phyloP scores from a whole-genome alignment of 2,888 invertebrate species.

The Machimus atricapillus region DNA sequence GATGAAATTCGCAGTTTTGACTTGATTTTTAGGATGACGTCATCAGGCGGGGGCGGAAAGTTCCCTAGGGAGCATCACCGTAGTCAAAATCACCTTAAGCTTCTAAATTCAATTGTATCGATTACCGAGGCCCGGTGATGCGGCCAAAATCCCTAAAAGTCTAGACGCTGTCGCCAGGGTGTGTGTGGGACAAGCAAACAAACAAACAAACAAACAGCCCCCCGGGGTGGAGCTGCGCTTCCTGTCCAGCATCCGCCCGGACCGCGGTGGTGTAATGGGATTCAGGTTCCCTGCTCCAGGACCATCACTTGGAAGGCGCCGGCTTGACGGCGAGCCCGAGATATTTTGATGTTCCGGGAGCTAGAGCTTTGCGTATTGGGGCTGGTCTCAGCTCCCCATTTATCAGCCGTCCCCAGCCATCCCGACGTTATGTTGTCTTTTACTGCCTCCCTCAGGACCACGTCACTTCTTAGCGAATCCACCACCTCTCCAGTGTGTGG shows the following conservation, averaged over 20 bases:
- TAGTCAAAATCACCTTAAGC: neutral
- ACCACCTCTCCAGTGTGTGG: neutral
- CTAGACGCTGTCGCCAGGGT: neutral
- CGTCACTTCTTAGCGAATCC: neutral
- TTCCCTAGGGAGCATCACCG: neutral
- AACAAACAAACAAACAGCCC: neutral
- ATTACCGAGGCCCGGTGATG: neutral
- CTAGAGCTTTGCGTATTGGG: neutral
- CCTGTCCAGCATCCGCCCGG: neutral
- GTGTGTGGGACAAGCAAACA: neutral
- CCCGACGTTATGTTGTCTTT: neutral
- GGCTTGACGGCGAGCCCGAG: neutral
- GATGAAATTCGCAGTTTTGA: neutral
- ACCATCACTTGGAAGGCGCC: neutral
- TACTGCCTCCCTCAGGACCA: neutral
- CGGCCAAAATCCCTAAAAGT: neutral
- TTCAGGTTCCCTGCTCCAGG: neutral
- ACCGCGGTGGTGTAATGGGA: neutral
- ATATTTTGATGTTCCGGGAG: neutral
- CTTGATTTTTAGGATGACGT: neutral
- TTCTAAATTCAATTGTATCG: neutral
- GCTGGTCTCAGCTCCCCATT: neutral
- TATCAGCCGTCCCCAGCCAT: neutral
- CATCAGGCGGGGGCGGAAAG: neutral
- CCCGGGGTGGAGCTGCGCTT: neutral